A percentile compares a stretch with the other conserved stretches of the same genome.
Evolutionary conservation across 2,113 vertebrate species (phyloP).

Genomic region (Silurus glanis): DNA sequence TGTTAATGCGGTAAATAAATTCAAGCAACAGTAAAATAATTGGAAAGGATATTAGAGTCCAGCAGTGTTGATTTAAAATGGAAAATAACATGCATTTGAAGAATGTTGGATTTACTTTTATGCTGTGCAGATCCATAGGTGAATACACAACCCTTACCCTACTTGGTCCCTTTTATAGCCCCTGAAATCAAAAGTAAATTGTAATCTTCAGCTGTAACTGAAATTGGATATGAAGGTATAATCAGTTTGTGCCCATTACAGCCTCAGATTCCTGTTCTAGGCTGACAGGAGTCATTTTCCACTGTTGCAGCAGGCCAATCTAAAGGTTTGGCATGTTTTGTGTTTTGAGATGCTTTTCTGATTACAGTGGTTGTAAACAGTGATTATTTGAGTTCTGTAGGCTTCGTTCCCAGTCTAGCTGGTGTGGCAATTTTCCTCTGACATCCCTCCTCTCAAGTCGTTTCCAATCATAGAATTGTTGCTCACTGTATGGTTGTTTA

Average conservation of each 20-base stretch:
- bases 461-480: background rate
- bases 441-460: background rate
- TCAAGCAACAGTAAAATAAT: background rate
- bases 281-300: background rate
- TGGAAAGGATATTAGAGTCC: background rate
- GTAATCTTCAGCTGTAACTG: background rate
- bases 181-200: background rate
- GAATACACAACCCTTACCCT: background rate
- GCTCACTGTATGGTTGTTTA: background rate
- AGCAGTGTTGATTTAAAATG: background rate
- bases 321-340: background rate
- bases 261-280: background rate
- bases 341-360: background rate
- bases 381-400: background rate
- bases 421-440: background rate
- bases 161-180: background rate
- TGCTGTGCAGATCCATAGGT: background rate
- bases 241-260: background rate
- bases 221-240: background rate
- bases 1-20: constrained; percentile 19
- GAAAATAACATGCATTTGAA: background rate
- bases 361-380: background rate
- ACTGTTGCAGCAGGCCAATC: background rate
- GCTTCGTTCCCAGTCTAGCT: background rate
- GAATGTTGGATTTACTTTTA: background rate